Evolutionary conservation across 2,797 vertebrate species (phyloP).

Genomic region (Cyprinella venusta): DNA sequence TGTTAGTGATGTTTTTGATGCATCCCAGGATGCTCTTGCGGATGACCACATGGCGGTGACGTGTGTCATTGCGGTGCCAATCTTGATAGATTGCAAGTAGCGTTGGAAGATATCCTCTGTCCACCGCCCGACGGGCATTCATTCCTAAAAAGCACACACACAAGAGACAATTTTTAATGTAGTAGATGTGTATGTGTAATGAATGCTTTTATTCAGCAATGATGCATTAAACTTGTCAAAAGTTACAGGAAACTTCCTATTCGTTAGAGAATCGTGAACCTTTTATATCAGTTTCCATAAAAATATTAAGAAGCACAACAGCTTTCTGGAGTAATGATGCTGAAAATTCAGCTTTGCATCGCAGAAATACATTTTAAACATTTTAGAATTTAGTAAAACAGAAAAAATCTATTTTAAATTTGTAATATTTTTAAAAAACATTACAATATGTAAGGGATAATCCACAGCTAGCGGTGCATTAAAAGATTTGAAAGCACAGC

Average conservation of each 20-base stretch:
- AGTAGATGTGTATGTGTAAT: neutral
- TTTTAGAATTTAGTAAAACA: neutral
- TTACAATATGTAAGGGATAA: neutral
- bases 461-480: neutral
- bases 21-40: slow-evolving; percentile 94
- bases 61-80: slow-evolving; percentile 95
- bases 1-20: slow-evolving; percentile 92
- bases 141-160: slow-evolving; percentile 75
- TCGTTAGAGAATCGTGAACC: neutral
- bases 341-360: neutral
- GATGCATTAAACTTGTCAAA: neutral
- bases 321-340: neutral
- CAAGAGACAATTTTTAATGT: neutral
- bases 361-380: neutral
- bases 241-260: neutral
- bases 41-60: slow-evolving; percentile 92
- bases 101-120: slow-evolving; percentile 84
- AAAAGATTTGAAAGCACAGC: too few species aligned
- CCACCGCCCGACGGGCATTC: slow-evolving; percentile 92
- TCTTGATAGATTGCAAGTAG: slow-evolving; percentile 90
- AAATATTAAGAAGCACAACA: neutral
- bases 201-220: neutral
- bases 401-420: neutral
- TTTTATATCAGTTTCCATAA: neutral
- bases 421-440: neutral